Evolutionary conservation across 2,888 invertebrate genomes (phyloP).

Genomic region (Lasioglossum lativentre): DNA sequence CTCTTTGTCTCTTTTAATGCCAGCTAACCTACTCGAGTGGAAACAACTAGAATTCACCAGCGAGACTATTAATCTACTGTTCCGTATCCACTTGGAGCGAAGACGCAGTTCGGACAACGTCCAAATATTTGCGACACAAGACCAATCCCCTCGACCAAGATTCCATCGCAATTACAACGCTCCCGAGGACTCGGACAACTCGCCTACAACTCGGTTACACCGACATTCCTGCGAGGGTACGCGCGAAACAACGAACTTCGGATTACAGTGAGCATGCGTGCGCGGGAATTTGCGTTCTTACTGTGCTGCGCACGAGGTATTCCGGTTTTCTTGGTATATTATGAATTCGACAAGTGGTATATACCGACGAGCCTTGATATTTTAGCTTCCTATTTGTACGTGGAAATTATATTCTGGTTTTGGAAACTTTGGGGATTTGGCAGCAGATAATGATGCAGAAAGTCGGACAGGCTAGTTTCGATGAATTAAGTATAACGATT

Average conservation of each 20-base stretch:
- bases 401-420: not conserved
- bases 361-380: not conserved
- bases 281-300: no score
- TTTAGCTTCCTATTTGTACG: not conserved
- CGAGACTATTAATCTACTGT: not conserved
- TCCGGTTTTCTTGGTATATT: not conserved
- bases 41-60: not conserved
- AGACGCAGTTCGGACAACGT: not conserved
- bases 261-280: not conserved
- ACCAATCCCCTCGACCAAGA: not conserved
- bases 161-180: constrained; percentile 3
- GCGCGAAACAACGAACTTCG: not conserved
- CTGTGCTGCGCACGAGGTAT: not conserved
- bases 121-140: constrained; percentile 2
- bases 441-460: not conserved
- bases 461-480: not conserved
- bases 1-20: not conserved
- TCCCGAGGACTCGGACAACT: not conserved
- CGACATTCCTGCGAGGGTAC: not conserved
- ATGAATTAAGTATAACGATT: not conserved
- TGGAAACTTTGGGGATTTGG: not conserved
- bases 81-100: not conserved
- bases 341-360: not conserved
- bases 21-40: not conserved
- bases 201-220: not conserved